A percentile compares a stretch with the other conserved stretches of the same genome.
These are phyloP conservation scores for Grapholita molesta DNA, from an alignment of 1,140 invertebrate species.

Conservation along the genomic window DNA sequence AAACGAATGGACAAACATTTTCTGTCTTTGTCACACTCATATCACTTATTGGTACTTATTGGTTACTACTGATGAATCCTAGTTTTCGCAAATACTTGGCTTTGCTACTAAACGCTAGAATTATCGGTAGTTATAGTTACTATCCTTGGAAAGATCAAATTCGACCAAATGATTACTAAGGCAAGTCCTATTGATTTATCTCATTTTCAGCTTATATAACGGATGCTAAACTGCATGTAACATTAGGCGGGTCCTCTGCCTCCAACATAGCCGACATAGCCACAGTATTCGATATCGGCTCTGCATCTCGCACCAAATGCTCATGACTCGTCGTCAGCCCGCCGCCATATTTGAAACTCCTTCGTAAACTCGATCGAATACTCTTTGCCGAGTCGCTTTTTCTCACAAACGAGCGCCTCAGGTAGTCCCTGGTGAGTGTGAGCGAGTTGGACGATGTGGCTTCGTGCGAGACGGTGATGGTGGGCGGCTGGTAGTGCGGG, in stretches of 20 bases:
- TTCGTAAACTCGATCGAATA: conserved; percentile 60
- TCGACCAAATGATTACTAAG: too few relatives aligned
- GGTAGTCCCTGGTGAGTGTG: conserved; percentile 52
- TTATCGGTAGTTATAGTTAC: too few relatives aligned
- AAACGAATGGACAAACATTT: too few relatives aligned
- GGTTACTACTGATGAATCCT: too few relatives aligned
- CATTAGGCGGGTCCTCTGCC: conserved; percentile 25
- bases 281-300: conserved; percentile 67
- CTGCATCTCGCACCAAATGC: conserved; percentile 57
- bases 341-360: conserved; percentile 63
- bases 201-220: conserved; percentile 49
- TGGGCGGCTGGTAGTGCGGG: conserved; percentile 41
- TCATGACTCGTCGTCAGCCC: conserved; percentile 60
- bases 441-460: conserved; percentile 33
- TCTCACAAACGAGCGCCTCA: conserved; percentile 59
- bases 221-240: conserved; percentile 47
- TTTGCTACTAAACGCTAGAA: too few relatives aligned
- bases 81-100: too few relatives aligned
- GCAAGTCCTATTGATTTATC: too few relatives aligned
- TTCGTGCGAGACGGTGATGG: conserved; percentile 47
- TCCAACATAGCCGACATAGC: conserved; percentile 55
- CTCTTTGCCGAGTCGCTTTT: conserved; percentile 65
- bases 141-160: too few relatives aligned
- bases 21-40: too few relatives aligned
- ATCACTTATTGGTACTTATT: too few relatives aligned